A percentile compares a stretch with the other conserved stretches of the same genome.
These are phyloP conservation scores for Lobophora halterata DNA, from an alignment of 2,888 invertebrate genomes.

Conservation along the genomic window DNA sequence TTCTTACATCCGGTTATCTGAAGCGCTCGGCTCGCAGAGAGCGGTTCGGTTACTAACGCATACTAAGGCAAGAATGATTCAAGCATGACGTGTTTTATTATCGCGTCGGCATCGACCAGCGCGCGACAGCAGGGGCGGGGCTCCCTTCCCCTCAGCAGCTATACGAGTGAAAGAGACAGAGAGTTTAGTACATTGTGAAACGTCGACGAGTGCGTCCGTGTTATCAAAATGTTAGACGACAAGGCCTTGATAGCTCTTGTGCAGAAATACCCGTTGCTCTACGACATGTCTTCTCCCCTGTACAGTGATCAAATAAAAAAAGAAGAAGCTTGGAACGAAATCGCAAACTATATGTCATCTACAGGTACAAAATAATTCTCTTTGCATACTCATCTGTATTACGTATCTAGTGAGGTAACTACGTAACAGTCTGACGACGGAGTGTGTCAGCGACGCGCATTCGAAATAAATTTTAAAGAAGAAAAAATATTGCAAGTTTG, in stretches of 20 bases:
- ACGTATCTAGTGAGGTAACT: background rate
- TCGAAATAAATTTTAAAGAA: too few species aligned
- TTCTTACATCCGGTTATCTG: background rate
- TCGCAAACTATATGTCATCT: constrained; percentile 3
- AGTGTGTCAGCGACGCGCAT: too few species aligned
- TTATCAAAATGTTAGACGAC: constrained; percentile 13
- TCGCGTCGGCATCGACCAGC: constrained; percentile 17
- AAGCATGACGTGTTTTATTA: constrained; percentile 5
- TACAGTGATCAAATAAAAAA: constrained; percentile 17
- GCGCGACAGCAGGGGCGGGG: background rate
- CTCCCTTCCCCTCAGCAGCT: background rate
- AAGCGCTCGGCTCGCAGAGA: background rate
- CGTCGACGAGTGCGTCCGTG: constrained; percentile 5
- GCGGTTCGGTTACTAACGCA: constrained; percentile 11
- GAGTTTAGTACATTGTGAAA: constrained; percentile 4
- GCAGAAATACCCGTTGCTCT: constrained; percentile 12
- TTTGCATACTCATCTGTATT: background rate
- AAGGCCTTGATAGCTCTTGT: constrained; percentile 10
- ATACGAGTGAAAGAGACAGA: background rate
- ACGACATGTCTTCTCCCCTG: constrained; percentile 13
- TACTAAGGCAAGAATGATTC: constrained; percentile 13
- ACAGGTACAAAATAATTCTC: constrained; percentile 12
- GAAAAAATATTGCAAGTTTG: too few species aligned
- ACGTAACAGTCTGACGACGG: too few species aligned
- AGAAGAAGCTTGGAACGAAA: constrained; percentile 22